Base-by-base conservation (phyloP, 1,140 invertebrate genomes). In the Linepithema humile region DNA sequence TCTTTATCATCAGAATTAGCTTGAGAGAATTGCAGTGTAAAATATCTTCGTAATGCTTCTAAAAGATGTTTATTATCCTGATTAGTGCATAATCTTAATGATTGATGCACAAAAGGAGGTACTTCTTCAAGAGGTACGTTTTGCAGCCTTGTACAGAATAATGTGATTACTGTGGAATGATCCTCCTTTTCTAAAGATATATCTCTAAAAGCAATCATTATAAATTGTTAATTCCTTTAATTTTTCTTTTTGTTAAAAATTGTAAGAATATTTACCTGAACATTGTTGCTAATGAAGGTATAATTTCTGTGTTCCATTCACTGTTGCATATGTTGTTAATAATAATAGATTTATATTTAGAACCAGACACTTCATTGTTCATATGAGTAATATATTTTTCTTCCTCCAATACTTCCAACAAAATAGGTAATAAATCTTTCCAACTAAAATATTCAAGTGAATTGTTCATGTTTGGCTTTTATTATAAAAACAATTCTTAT, bases 81-180 rank as follows among this genome's bases (percentile, higher is more conserved):
- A 62, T 94, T 85, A 67, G 89, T 88, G 40, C 91, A 94, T 1
- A 95, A 85, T 80, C 90, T 91, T 6, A 95, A 82, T 32, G 95
- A 70, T 45, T 95, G 94, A 89, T 95, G 92, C 1, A 94, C 93
- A 4, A 95, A 87, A n/a, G 95, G 93, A n/a, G 95, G 95, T 32
- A 95, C 57, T 88, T 95, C 94, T 43, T 93, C 90, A 0, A 93
- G 55, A 10, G 92, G 82, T 12, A 93, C 48, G 32, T 89, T 64
- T 4, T 89, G 72, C 3, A 95, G n/a, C 83, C 90, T 91, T 40
- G 83, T 80, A 20, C 94, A 95, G 0, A 95, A 82, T 40, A 92
- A 89, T 74, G 84, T 92, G 9, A 95, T 91, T 1, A 95, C 92
- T n/a, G 87, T 65, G n/a, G 88, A 82, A 48, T 93, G 92, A 86